Conservation (phyloP, 2,888 invertebrate species). For the Antitype chi region DNA sequence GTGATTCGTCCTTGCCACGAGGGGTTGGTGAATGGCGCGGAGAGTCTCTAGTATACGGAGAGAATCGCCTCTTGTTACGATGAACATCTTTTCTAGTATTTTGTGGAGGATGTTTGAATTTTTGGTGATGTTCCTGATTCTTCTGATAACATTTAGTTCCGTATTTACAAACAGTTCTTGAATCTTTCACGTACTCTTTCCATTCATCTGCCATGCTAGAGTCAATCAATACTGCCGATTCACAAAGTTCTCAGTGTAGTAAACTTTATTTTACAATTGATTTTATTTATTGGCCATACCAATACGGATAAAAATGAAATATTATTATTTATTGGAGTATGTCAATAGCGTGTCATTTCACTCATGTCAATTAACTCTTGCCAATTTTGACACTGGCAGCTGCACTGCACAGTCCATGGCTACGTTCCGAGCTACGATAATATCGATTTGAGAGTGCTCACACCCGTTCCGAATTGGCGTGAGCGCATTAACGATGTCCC, state of each 20-base stretch:
- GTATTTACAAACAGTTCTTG: slow-evolving; percentile 93
- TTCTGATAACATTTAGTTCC: slow-evolving; percentile 95
- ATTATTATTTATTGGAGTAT: not conserved
- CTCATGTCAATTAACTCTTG: slow-evolving; percentile 15
- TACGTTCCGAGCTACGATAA: no score
- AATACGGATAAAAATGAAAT: no score
- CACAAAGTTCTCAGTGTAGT: not conserved
- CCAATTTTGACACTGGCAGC: not conserved
- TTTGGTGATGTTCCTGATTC: slow-evolving; percentile 93
- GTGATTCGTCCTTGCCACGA: slow-evolving; percentile 20
- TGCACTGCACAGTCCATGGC: no score
- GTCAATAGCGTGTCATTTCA: not conserved
- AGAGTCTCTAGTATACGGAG: slow-evolving; percentile 70
- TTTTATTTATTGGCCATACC: no score
- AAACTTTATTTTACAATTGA: not conserved
- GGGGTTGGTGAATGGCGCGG: slow-evolving; percentile 27
- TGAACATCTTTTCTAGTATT: slow-evolving; percentile 72
- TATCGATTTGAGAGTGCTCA: no score
- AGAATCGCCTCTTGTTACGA: slow-evolving; percentile 71
- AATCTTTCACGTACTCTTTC: slow-evolving; percentile 79
- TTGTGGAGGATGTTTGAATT: slow-evolving; percentile 94
- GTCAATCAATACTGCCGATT: not conserved
- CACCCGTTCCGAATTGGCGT: no score
- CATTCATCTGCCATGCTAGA: slow-evolving; percentile 82
- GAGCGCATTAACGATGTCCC: no score